A percentile compares a stretch with the other conserved stretches of the same genome.
These are phyloP conservation scores for Gadopsis marmoratus DNA, from an alignment of 2,797 vertebrate genomes.

Conservation along the genomic window DNA sequence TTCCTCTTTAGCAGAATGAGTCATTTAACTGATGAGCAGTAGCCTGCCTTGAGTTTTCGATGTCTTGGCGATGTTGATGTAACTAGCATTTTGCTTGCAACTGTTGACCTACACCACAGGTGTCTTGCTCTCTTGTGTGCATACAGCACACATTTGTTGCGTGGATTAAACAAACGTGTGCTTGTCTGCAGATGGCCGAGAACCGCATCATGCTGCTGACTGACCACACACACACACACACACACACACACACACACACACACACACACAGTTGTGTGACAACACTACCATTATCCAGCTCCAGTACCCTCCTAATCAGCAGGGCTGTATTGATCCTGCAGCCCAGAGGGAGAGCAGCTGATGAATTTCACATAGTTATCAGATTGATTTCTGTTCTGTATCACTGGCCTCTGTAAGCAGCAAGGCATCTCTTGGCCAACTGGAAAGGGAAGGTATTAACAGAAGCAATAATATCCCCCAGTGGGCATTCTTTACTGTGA, in stretches of 20 bases:
- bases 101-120: background rate
- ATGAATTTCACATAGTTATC: conserved; percentile 26
- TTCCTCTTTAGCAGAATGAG: too few relatives aligned
- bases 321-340: conserved; percentile 12
- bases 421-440: background rate
- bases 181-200: conserved; percentile 1
- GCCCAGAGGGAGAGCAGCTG: background rate
- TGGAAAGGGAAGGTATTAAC: conserved; percentile 24
- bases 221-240: background rate
- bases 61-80: too few relatives aligned
- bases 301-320: background rate
- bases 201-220: background rate
- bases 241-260: background rate
- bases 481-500: conserved; percentile 2
- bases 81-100: background rate
- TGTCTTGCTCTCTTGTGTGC: background rate
- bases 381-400: conserved; percentile 26
- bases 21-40: too few relatives aligned
- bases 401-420: background rate
- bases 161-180: background rate
- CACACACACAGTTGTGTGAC: background rate
- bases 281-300: background rate
- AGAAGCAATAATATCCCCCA: conserved; percentile 1
- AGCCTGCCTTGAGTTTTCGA: too few relatives aligned
- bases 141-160: background rate